Conservation (phyloP, 1,140 invertebrate genomes). For the Chironomus tepperi region DNA sequence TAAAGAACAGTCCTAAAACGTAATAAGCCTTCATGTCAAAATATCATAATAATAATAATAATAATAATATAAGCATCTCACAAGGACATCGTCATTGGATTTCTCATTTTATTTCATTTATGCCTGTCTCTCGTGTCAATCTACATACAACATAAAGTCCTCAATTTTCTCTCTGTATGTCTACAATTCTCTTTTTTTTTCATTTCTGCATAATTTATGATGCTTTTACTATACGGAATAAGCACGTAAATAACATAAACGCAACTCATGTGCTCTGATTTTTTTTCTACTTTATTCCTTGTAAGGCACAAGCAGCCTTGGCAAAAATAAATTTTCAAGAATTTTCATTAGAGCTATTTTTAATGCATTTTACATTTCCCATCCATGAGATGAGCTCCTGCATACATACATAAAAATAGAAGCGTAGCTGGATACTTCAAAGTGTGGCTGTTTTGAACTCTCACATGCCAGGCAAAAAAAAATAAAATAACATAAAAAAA, state of each 20-base stretch:
- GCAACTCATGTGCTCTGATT: not conserved
- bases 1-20: not conserved
- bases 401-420: not conserved
- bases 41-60: not conserved
- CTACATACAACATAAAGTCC: not conserved
- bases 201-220: not conserved
- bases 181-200: not conserved
- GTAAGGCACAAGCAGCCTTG: too few species aligned
- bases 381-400: not conserved
- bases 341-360: not conserved
- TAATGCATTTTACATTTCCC: not conserved
- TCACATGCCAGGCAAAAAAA: not conserved
- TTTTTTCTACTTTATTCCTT: not conserved
- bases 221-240: constrained; percentile 1
- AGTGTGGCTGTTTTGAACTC: not conserved
- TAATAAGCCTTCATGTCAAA: constrained; percentile 4
- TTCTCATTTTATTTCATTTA: not conserved
- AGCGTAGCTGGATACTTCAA: not conserved
- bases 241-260: constrained; percentile 1
- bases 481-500: not conserved
- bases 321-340: not conserved
- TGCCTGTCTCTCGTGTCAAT: not conserved
- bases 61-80: not conserved
- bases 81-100: constrained; percentile 4
- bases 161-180: not conserved